These are phyloP conservation scores for Drosophila koepferae DNA, from an alignment of 2,888 invertebrate species.

Conservation along the genomic window DNA sequence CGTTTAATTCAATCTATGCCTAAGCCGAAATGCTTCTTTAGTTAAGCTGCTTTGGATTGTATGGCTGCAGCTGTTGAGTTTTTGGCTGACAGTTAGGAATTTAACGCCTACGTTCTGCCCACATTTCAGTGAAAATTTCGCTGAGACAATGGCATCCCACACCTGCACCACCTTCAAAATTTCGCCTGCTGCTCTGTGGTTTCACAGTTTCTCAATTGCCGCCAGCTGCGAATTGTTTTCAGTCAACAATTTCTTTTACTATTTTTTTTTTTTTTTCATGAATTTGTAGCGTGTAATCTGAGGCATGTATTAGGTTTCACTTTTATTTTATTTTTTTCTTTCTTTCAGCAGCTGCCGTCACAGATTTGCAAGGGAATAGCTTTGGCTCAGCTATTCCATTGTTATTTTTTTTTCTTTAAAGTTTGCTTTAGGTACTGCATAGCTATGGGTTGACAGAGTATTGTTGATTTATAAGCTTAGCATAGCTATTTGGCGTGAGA, in stretches of 20 bases:
- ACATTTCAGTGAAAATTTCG: constrained; percentile 45
- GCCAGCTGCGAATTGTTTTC: constrained; percentile 41
- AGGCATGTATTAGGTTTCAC: constrained; percentile 71
- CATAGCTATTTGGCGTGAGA: constrained; percentile 49
- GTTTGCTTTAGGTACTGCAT: neutral
- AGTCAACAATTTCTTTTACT: constrained; percentile 5
- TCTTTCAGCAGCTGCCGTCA: constrained; percentile 13
- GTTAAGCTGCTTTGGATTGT: constrained; percentile 39
- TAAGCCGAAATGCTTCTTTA: constrained; percentile 36
- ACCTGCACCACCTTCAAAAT: constrained; percentile 13
- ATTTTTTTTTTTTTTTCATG: constrained; percentile 13
- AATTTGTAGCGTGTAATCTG: constrained; percentile 64
- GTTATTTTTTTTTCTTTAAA: constrained; percentile 24
- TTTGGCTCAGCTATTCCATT: constrained; percentile 43
- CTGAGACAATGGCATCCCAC: constrained; percentile 30
- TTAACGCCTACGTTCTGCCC: constrained; percentile 24
- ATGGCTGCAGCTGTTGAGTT: constrained; percentile 5
- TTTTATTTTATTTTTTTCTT: constrained; percentile 44
- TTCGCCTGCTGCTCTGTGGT: constrained; percentile 27
- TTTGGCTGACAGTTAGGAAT: constrained; percentile 31
- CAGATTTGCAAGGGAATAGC: constrained; percentile 52
- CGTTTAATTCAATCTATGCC: constrained; percentile 26
- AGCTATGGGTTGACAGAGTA: constrained; percentile 4
- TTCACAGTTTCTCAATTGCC: constrained; percentile 34
- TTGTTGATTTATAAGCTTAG: constrained; percentile 40